Conservation (phyloP, 2,888 invertebrate genomes). For the Hypomecis atomaria region DNA sequence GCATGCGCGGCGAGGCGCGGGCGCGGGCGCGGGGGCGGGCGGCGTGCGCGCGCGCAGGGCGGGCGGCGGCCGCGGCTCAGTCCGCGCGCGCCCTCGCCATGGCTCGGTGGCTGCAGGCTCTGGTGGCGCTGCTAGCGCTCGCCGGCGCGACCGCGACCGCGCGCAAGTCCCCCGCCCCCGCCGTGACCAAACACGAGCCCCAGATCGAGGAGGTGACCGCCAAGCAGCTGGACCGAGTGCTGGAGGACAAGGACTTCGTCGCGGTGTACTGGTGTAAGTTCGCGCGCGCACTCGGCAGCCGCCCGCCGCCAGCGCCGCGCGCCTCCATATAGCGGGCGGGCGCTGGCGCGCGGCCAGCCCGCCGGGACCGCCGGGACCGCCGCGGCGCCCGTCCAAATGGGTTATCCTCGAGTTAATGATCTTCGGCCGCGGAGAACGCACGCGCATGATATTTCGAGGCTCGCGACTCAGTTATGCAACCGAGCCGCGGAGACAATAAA, state of each 20-base stretch:
- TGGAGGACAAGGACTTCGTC: conserved; percentile 96
- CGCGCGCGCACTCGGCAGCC: conserved; percentile 48
- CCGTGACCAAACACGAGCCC: conserved; percentile 84
- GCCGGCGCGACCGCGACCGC: conserved; percentile 79
- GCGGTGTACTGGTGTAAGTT: conserved; percentile 99
- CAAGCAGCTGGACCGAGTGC: conserved; percentile 95
- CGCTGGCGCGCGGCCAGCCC: conserved; percentile 62
- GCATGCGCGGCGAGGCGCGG: conserved; percentile 34
- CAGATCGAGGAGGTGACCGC: conserved; percentile 97
- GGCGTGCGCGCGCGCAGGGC: conserved; percentile 50
- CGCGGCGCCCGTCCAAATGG: conserved; percentile 75
- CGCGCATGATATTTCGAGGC: conserved; percentile 71
- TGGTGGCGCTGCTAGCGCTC: conserved; percentile 82
- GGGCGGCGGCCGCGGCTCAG: conserved; percentile 65
- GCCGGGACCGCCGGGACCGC: conserved; percentile 56
- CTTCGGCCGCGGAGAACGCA: conserved; percentile 68
- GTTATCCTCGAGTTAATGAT: conserved; percentile 77
- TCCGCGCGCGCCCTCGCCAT: conserved; percentile 82
- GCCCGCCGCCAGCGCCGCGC: conserved; percentile 56
- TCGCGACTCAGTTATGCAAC: conserved; percentile 76
- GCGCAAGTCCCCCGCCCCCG: conserved; percentile 69
- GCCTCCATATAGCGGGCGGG: conserved; percentile 61
- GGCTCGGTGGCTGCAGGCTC: conserved; percentile 82
- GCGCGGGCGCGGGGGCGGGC: conserved; percentile 46
- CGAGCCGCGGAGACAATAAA: conserved; percentile 78